Conservation (phyloP, 2,113 vertebrate genomes). For the Egretta garzetta region DNA sequence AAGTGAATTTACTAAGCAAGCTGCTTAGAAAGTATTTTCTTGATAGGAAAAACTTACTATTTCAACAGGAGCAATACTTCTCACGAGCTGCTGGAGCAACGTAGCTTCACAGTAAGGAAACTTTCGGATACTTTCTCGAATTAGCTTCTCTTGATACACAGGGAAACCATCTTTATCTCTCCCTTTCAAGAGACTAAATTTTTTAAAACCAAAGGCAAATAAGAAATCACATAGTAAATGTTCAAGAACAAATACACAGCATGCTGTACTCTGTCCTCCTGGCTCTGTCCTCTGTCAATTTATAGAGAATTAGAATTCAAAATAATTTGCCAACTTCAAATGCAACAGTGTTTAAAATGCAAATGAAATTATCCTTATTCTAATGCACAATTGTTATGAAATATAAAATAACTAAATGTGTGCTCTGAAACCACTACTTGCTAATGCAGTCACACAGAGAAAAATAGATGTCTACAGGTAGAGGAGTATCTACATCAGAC, state of each 20-base stretch:
- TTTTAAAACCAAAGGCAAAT: neutral
- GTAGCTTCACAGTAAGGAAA: constrained; percentile 96
- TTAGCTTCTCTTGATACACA: constrained; percentile 91
- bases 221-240: neutral
- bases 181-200: constrained; percentile 89
- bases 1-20: neutral
- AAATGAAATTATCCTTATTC: neutral
- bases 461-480: neutral
- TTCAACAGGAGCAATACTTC: constrained; percentile 95
- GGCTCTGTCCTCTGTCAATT: neutral
- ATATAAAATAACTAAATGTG: neutral
- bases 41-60: constrained; percentile 83
- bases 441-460: neutral
- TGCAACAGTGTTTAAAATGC: neutral
- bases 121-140: constrained; percentile 93
- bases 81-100: constrained; percentile 94
- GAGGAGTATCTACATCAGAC: neutral
- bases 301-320: neutral
- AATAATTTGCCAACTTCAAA: neutral
- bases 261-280: neutral
- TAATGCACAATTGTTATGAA: neutral
- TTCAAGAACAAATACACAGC: neutral
- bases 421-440: neutral
- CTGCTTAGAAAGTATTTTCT: neutral
- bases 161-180: constrained; percentile 91